Evolutionary conservation across 2,888 invertebrate species (phyloP).

Genomic region (Mesorhabditis sp.): DNA sequence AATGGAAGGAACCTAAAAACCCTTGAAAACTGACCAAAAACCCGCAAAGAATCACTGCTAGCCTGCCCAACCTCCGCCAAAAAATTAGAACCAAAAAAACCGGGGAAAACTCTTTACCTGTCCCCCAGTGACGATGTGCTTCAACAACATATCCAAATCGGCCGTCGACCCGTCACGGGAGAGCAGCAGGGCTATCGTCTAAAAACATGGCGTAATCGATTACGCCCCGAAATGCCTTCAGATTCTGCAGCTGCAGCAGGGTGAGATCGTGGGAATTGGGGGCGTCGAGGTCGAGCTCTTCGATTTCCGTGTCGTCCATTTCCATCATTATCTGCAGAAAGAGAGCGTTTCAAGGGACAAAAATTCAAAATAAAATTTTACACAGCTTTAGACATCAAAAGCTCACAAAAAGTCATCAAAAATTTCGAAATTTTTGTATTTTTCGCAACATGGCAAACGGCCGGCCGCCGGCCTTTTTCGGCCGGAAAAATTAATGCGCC

Average conservation of each 20-base stretch:
- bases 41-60: too few species aligned
- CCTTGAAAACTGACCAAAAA: too few species aligned
- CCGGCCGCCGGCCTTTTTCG: too few species aligned
- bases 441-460: too few species aligned
- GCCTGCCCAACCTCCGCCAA: too few species aligned
- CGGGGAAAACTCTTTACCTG: slow-evolving; percentile 31
- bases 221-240: slow-evolving; percentile 16
- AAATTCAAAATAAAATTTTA: neutral
- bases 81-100: too few species aligned
- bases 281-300: slow-evolving; percentile 36
- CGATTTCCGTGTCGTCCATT: slow-evolving; percentile 35
- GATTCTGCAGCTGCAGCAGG: slow-evolving; percentile 36
- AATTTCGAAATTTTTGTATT: too few species aligned
- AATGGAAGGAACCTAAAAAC: too few species aligned
- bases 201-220: neutral
- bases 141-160: slow-evolving; percentile 32
- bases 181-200: slow-evolving; percentile 25
- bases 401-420: too few species aligned
- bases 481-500: too few species aligned
- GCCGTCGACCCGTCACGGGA: slow-evolving; percentile 17
- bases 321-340: slow-evolving; percentile 38
- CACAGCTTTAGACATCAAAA: neutral
- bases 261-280: slow-evolving; percentile 34
- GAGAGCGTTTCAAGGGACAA: neutral
- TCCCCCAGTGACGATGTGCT: slow-evolving; percentile 44